These are phyloP conservation scores for Synanceia verrucosa DNA, from an alignment of 2,797 vertebrate species.

Conservation along the genomic window DNA sequence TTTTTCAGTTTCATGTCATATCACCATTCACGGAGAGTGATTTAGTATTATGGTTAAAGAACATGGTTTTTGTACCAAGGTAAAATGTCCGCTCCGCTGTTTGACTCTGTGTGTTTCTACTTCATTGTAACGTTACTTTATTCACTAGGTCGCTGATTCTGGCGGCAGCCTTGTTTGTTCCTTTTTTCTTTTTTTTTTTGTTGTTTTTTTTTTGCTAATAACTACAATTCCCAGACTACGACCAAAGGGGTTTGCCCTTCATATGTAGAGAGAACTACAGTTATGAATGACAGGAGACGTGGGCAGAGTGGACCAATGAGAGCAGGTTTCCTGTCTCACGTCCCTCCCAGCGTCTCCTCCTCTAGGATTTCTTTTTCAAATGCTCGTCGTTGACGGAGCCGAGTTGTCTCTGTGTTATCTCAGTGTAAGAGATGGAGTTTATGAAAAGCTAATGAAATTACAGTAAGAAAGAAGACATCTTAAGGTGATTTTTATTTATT, in stretches of 20 bases:
- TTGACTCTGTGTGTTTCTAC: constrained; percentile 68
- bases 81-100: constrained; percentile 58
- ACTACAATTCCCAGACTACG: constrained; percentile 77
- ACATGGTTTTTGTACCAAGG: constrained; percentile 63
- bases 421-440: constrained; percentile 71
- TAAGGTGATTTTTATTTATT: constrained; percentile 88
- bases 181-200: constrained; percentile 11
- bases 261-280: constrained; percentile 67
- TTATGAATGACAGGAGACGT: constrained; percentile 62
- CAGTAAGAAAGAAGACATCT: constrained; percentile 59
- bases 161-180: constrained; percentile 71
- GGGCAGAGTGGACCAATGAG: constrained; percentile 53
- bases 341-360: constrained; percentile 53
- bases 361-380: constrained; percentile 72
- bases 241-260: constrained; percentile 81
- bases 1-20: constrained; percentile 79
- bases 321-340: constrained; percentile 49
- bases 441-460: constrained; percentile 74
- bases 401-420: constrained; percentile 64
- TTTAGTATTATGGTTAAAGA: constrained; percentile 76
- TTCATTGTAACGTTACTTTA: constrained; percentile 64
- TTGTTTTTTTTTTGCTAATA: constrained; percentile 58
- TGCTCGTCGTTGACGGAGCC: constrained; percentile 54
- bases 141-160: constrained; percentile 68
- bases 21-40: constrained; percentile 66